Evolutionary conservation across 2,888 invertebrate genomes (phyloP).

Genomic region (Abrostola tripartita): DNA sequence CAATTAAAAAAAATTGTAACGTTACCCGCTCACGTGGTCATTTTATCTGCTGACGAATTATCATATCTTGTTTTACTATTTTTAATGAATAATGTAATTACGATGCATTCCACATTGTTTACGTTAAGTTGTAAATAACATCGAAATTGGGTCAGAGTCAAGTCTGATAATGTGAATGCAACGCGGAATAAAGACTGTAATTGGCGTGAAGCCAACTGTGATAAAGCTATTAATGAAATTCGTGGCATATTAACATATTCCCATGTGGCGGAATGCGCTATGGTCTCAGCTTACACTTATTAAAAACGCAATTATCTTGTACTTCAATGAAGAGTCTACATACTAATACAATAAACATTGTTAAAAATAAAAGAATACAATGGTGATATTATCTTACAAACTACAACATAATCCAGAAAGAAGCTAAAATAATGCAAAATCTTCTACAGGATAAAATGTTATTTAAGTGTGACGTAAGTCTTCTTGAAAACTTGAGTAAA

Average conservation of each 20-base stretch:
- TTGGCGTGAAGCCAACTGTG: slow-evolving; percentile 54
- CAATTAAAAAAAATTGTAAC: too few species aligned
- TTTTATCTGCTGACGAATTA: neutral
- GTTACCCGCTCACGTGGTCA: neutral
- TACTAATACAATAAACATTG: too few species aligned
- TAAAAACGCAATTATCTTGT: too few species aligned
- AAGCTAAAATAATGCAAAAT: too few species aligned
- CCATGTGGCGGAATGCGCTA: neutral
- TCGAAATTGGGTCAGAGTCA: slow-evolving; percentile 36
- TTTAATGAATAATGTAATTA: neutral
- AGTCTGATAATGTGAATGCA: slow-evolving; percentile 39
- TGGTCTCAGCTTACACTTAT: too few species aligned
- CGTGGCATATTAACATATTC: slow-evolving; percentile 14
- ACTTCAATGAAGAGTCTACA: too few species aligned
- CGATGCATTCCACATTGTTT: slow-evolving; percentile 8
- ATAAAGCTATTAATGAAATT: slow-evolving; percentile 51
- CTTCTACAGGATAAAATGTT: neutral
- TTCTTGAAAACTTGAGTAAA: slow-evolving; percentile 28
- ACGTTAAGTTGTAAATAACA: slow-evolving; percentile 1
- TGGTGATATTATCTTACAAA: neutral
- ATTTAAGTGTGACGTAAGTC: neutral
- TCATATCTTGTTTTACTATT: too few species aligned
- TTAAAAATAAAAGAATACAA: too few species aligned
- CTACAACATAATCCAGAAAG: neutral
- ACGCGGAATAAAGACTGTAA: slow-evolving; percentile 31